Percentiles rank a stretch among this genome's conserved stretches.
phyloP scores from a whole-genome alignment of 2,888 invertebrate species.

The Tiliacea citrago region DNA sequence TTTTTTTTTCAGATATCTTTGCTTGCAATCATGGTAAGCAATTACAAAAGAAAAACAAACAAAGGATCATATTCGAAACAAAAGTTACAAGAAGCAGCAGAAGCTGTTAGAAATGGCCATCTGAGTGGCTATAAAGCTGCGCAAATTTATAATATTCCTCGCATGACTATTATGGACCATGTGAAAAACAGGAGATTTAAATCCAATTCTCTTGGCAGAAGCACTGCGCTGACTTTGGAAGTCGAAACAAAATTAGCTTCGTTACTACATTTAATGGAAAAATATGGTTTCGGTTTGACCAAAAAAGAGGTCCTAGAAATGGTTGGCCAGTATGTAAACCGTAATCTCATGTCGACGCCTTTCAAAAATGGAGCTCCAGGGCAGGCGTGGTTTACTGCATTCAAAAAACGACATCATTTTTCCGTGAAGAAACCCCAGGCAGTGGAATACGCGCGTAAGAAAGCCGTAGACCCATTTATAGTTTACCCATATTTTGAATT shows the following conservation, averaged over 20 bases:
- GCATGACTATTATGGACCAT: slow-evolving; percentile 43
- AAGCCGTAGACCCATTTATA: slow-evolving; percentile 13
- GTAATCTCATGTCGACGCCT: slow-evolving; percentile 5
- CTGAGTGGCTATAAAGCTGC: slow-evolving; percentile 16
- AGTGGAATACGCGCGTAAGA: slow-evolving; percentile 29
- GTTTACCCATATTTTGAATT: slow-evolving; percentile 12
- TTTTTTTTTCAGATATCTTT: background rate
- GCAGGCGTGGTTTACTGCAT: slow-evolving; percentile 26
- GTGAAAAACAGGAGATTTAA: slow-evolving; percentile 26
- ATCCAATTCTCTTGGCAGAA: slow-evolving; percentile 24
- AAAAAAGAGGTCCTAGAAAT: slow-evolving; percentile 17
- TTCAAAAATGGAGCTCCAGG: slow-evolving; percentile 36
- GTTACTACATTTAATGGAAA: background rate
- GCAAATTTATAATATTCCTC: slow-evolving; percentile 25
- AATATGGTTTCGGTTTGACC: slow-evolving; percentile 10
- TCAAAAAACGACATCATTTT: slow-evolving; percentile 20
- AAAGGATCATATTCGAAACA: slow-evolving; percentile 23
- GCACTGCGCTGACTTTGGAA: slow-evolving; percentile 16
- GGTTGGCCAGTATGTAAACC: slow-evolving; percentile 19
- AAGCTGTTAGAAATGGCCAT: background rate
- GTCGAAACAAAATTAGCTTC: slow-evolving; percentile 27
- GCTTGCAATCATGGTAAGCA: slow-evolving; percentile 9
- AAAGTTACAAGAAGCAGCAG: background rate
- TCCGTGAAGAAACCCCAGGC: slow-evolving; percentile 34
- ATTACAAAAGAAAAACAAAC: slow-evolving; percentile 26